Conservation (phyloP, 2,797 vertebrate species). For the Mallotus villosus region DNA sequence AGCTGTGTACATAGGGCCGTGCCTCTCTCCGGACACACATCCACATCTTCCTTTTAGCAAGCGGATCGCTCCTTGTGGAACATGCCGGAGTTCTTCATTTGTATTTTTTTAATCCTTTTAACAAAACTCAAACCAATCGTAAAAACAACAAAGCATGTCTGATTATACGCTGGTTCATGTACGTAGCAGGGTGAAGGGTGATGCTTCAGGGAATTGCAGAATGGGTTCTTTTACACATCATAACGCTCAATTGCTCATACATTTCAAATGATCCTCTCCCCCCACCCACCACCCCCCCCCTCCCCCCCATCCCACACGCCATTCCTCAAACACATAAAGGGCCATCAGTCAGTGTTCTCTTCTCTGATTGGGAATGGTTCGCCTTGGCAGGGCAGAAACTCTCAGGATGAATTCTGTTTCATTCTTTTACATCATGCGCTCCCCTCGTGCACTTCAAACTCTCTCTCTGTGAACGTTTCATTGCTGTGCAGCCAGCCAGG, state of each 20-base stretch:
- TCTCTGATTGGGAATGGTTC: neutral
- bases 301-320: no score
- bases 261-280: neutral
- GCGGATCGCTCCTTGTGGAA: no score
- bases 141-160: no score
- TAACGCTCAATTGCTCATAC: constrained; percentile 2
- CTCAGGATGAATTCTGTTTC: constrained; percentile 4
- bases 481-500: neutral
- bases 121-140: no score
- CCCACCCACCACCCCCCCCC: no score
- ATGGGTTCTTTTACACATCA: neutral
- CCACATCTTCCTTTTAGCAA: no score
- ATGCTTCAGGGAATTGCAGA: neutral
- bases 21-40: no score
- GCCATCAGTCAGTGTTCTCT: neutral
- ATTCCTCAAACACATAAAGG: constrained; percentile 5
- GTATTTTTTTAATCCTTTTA: no score
- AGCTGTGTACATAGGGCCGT: no score
- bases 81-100: no score
- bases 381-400: neutral
- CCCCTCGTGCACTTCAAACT: neutral
- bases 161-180: no score
- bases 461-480: neutral
- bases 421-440: constrained; percentile 9
- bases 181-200: no score